phyloP scores from a whole-genome alignment of 1,140 invertebrate species.

The Drosophila saltans region DNA sequence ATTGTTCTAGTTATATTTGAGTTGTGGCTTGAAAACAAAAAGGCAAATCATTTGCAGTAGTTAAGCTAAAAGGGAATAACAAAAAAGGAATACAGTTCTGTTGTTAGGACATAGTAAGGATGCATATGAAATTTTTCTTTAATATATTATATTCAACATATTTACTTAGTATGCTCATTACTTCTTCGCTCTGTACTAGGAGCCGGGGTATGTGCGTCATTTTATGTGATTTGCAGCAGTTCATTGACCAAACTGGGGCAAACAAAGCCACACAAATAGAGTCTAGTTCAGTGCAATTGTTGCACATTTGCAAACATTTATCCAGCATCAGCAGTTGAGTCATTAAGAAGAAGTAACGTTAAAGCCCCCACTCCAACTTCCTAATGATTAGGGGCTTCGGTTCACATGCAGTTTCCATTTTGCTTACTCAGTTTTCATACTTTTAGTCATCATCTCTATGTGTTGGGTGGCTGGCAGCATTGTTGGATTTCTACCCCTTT shows the following conservation, averaged over 20 bases:
- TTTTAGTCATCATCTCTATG: slow-evolving; percentile 91
- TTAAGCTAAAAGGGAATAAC: not conserved
- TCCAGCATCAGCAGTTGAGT: slow-evolving; percentile 11
- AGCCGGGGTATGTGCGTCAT: slow-evolving; percentile 56
- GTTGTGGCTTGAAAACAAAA: slow-evolving; percentile 52
- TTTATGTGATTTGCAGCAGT: slow-evolving; percentile 33
- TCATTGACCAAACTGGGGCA: slow-evolving; percentile 37
- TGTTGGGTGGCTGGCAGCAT: slow-evolving; percentile 92
- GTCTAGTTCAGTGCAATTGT: slow-evolving; percentile 2
- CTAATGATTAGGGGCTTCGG: slow-evolving; percentile 43
- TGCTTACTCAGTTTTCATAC: slow-evolving; percentile 16
- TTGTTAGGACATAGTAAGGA: too few relatives aligned
- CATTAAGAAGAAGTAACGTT: slow-evolving; percentile 43
- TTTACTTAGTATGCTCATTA: too few relatives aligned
- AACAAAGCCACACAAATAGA: slow-evolving; percentile 46
- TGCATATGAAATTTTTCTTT: too few relatives aligned
- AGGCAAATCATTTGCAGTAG: slow-evolving; percentile 1
- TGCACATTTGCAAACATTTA: slow-evolving; percentile 28
- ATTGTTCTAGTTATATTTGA: slow-evolving; percentile 64
- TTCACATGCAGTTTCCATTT: slow-evolving; percentile 17
- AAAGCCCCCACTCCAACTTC: not conserved
- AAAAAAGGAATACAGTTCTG: not conserved
- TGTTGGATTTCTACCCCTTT: slow-evolving; percentile 92
- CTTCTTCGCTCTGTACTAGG: not conserved
- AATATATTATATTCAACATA: not conserved